These are phyloP conservation scores for Protophormia terraenovae DNA, from an alignment of 2,888 invertebrate species.

Conservation along the genomic window DNA sequence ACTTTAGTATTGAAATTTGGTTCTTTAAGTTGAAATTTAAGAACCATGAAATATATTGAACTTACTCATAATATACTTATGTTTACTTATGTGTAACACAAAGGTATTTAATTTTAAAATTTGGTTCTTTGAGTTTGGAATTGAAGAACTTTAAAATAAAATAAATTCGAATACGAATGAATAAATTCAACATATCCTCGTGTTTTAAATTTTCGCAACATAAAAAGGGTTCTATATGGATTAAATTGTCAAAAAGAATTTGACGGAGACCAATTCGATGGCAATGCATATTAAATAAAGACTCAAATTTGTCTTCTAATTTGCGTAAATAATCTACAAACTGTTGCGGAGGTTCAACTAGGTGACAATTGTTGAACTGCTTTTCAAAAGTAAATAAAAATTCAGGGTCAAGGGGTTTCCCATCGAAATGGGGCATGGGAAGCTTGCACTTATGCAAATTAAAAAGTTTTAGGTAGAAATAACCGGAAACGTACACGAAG, in stretches of 20 bases:
- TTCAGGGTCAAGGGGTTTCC: slow-evolving; percentile 11
- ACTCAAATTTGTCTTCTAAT: neutral
- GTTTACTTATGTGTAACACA: neutral
- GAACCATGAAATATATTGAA: too few species aligned
- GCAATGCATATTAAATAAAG: neutral
- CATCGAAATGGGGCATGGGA: slow-evolving; percentile 22
- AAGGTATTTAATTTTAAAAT: neutral
- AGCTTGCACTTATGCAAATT: slow-evolving; percentile 18
- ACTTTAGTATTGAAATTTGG: too few species aligned
- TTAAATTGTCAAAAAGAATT: neutral
- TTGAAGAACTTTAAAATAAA: neutral
- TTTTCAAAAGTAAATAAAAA: slow-evolving; percentile 38
- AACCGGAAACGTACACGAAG: slow-evolving; percentile 35
- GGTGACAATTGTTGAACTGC: slow-evolving; percentile 27
- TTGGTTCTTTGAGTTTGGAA: neutral
- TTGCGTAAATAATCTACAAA: neutral
- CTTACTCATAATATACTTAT: too few species aligned
- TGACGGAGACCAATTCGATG: neutral
- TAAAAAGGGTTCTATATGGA: neutral
- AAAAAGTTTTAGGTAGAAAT: slow-evolving; percentile 36
- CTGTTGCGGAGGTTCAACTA: slow-evolving; percentile 19
- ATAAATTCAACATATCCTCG: neutral
- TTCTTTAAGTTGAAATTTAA: too few species aligned
- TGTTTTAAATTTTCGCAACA: neutral
- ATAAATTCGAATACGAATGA: neutral